Evolutionary conservation across 2,888 invertebrate genomes (phyloP), one percentile per base, ranked within the genome.

Genomic region (Gymnoscelis rufifasciata): DNA sequence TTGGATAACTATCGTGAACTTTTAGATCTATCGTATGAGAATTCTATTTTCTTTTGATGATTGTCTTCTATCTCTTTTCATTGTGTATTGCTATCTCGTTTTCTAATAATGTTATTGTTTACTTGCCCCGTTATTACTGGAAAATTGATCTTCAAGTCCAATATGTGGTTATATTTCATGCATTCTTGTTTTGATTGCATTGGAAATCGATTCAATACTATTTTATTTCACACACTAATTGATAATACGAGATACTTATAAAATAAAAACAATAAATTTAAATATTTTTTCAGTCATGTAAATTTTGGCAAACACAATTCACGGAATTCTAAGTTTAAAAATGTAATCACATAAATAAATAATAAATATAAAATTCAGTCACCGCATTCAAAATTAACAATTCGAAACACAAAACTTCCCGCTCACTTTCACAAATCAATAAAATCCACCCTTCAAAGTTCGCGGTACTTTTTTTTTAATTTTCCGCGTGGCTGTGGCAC

Each of bases 1-100:
- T 83, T 83, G 75, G 74, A 79, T 71, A 84, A 82, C 74, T 78
- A 87, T 86, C 80, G 79, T 86, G 84, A 86, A 88, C 86, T 83
- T 45, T 50, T 86, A 87, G 83, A 86, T 83, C 77, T 66, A 73
- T 83, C 76, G 81, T 87, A 86, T 84, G 84, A 86, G 86, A 87
- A 87, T 78, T 86, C 83, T 86, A 87, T 86, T 86, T 83, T 83
- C 81, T 83, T 72, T 76, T 68, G 75, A 75, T 76, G 49, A 50
- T 78, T 75, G 64, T 65, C 47, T 54, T 72, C 65, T 59, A 35
- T 79, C 74, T 57, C 70, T 38, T 49, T 83, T 73, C 62, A 39
- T 40, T 53, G 35, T 62, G 52, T 64, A 45, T 40, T 28, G 57
- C 38, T 51, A 57, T 84, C 78, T 66, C 74, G 48, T 48, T 86